phyloP scores from a whole-genome alignment of 2,888 invertebrate species.

The Platycheirus albimanus region DNA sequence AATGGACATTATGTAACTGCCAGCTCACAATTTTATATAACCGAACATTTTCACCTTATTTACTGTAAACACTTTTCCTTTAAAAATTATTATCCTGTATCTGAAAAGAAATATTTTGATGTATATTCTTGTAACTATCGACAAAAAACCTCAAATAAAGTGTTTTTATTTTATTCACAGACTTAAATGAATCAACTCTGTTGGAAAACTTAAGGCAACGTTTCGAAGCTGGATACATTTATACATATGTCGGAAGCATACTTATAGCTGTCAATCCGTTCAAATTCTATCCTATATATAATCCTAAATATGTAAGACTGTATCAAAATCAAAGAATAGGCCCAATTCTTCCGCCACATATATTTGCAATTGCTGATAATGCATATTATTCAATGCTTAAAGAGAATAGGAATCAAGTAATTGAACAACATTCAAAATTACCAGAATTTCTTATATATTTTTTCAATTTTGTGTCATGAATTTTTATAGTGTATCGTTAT shows the following conservation, averaged over 20 bases:
- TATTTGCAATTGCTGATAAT: conserved; percentile 97
- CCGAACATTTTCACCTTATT: too few species aligned
- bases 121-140: too few species aligned
- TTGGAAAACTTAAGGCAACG: conserved; percentile 94
- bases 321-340: conserved; percentile 96
- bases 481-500: conserved; percentile 91
- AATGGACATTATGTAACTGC: too few species aligned
- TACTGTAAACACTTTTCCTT: too few species aligned
- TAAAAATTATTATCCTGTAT: too few species aligned
- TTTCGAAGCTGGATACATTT: conserved; percentile 96
- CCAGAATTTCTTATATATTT: too few species aligned
- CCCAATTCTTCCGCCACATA: conserved; percentile 96
- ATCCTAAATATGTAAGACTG: conserved; percentile 97
- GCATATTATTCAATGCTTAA: conserved; percentile 97
- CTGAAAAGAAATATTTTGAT: too few species aligned
- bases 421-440: neutral
- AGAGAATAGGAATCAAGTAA: conserved; percentile 89
- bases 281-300: conserved; percentile 98
- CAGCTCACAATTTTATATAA: too few species aligned
- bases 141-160: too few species aligned
- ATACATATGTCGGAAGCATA: conserved; percentile 98
- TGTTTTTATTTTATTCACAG: too few species aligned
- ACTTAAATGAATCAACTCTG: conserved; percentile 96
- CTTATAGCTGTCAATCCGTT: conserved; percentile 97
- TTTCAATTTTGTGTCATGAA: conserved; percentile 4